phyloP scores from a whole-genome alignment of 2,888 invertebrate genomes.

The Andrena minutula region DNA sequence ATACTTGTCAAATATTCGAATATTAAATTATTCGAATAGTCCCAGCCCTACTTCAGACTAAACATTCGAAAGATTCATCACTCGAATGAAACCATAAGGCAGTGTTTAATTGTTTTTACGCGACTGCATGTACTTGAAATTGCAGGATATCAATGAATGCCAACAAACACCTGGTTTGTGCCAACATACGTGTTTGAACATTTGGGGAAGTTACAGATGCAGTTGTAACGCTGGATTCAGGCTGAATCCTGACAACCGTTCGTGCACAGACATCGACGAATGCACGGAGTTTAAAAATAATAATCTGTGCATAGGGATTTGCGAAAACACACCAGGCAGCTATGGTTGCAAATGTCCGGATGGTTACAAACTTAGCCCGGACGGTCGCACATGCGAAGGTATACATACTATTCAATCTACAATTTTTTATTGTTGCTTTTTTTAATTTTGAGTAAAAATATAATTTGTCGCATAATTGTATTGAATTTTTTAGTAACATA shows the following conservation, averaged over 20 bases:
- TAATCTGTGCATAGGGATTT: constrained; percentile 90
- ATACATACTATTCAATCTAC: background rate
- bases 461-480: background rate
- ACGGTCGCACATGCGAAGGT: constrained; percentile 94
- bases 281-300: constrained; percentile 92
- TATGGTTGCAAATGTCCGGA: constrained; percentile 92
- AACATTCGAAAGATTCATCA: too few relatives aligned
- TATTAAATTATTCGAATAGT: too few relatives aligned
- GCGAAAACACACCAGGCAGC: constrained; percentile 95
- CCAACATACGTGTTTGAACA: constrained; percentile 95
- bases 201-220: constrained; percentile 96
- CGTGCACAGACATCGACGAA: constrained; percentile 94
- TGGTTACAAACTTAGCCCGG: constrained; percentile 91
- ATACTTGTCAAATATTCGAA: too few relatives aligned
- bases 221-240: constrained; percentile 94
- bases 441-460: background rate
- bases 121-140: background rate
- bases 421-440: background rate
- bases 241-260: constrained; percentile 90
- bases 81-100: too few relatives aligned
- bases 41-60: background rate
- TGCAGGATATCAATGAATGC: constrained; percentile 91
- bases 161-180: constrained; percentile 87
- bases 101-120: too few relatives aligned
- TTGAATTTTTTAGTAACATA: too few relatives aligned